A percentile compares a stretch with the other conserved stretches of the same genome.
These are phyloP conservation scores for Adelges cooleyi DNA, from an alignment of 1,140 invertebrate genomes.

Conservation along the genomic window DNA sequence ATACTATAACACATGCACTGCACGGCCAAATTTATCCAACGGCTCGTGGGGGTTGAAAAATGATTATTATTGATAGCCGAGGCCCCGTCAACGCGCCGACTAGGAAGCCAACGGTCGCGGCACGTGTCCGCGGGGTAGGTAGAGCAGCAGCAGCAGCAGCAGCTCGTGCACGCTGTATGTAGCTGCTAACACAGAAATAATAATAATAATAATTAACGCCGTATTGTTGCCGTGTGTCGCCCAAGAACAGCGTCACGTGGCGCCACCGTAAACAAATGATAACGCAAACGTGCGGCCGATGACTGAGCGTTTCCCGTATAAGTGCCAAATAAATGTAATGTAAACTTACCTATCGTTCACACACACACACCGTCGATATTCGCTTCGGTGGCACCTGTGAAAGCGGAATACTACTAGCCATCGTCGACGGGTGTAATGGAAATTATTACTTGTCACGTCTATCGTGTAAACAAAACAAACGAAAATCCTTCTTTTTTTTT, in stretches of 20 bases:
- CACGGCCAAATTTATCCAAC: too few relatives aligned
- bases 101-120: neutral
- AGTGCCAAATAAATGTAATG: too few relatives aligned
- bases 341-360: too few relatives aligned
- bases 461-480: too few relatives aligned
- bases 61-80: slow-evolving; percentile 14
- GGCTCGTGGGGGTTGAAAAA: neutral
- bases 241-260: slow-evolving; percentile 5
- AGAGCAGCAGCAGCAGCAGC: too few relatives aligned
- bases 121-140: neutral
- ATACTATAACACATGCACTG: neutral
- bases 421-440: too few relatives aligned
- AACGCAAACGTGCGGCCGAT: neutral
- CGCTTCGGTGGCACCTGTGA: too few relatives aligned
- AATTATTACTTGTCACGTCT: too few relatives aligned
- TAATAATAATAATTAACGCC: slow-evolving; percentile 27
- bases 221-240: slow-evolving; percentile 6
- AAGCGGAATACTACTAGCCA: too few relatives aligned
- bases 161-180: neutral
- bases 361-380: too few relatives aligned
- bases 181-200: slow-evolving; percentile 5
- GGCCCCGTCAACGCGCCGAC: neutral
- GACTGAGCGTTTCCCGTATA: neutral
- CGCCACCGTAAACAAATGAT: slow-evolving; percentile 26
- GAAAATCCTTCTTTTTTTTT: too few relatives aligned